Evolutionary conservation across 2,113 vertebrate species (phyloP).

Genomic region (Gobiocypris rarus): DNA sequence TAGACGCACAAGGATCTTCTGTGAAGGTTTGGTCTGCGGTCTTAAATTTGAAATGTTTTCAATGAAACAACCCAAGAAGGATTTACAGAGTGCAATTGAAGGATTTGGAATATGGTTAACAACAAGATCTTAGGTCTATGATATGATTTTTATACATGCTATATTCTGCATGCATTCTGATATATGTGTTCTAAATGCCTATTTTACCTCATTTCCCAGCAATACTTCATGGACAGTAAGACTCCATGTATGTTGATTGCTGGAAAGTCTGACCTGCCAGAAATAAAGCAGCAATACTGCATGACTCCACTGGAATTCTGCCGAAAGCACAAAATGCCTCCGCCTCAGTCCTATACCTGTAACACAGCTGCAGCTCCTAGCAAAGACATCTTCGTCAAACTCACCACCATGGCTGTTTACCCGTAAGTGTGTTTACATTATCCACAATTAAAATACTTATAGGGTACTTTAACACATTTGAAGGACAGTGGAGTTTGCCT

Average conservation of each 20-base stretch:
- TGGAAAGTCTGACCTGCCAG: slow-evolving; percentile 92
- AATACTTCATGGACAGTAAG: slow-evolving; percentile 95
- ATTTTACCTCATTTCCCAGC: slow-evolving; percentile 72
- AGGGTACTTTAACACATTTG: not conserved
- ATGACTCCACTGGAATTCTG: slow-evolving; percentile 93
- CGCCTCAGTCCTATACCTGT: slow-evolving; percentile 93
- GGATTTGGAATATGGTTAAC: no score
- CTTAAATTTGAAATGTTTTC: no score
- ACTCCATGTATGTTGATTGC: slow-evolving; percentile 92
- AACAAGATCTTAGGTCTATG: no score
- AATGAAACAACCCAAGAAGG: no score
- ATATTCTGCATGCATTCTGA: not conserved
- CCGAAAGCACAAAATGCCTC: slow-evolving; percentile 94
- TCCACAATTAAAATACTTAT: not conserved
- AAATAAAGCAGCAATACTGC: slow-evolving; percentile 87
- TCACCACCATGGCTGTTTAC: slow-evolving; percentile 96
- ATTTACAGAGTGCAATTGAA: no score
- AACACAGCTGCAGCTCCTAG: slow-evolving; percentile 83
- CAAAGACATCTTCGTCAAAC: slow-evolving; percentile 93
- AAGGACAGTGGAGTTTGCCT: not conserved
- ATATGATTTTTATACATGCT: not conserved
- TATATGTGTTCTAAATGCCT: not conserved
- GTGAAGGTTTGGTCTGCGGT: no score
- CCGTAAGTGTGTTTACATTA: slow-evolving; percentile 84
- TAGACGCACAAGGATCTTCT: no score